phyloP scores from a whole-genome alignment of 2,797 vertebrate genomes.

The Florisuga fusca region DNA sequence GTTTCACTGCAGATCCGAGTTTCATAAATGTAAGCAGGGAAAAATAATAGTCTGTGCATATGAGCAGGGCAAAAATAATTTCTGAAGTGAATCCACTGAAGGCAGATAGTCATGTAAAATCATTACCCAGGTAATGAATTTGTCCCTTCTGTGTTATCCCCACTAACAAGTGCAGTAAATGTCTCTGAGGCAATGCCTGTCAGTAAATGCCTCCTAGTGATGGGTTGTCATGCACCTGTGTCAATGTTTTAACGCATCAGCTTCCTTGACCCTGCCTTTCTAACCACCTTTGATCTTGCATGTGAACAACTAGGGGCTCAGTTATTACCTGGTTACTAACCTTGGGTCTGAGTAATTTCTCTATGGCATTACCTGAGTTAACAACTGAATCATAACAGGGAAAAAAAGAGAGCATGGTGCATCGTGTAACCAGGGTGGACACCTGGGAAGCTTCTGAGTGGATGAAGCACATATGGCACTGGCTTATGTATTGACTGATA shows the following conservation, averaged over 20 bases:
- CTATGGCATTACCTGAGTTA: neutral
- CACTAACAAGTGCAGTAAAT: neutral
- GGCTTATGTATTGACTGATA: neutral
- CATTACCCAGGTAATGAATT: conserved; percentile 14
- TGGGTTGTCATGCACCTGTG: neutral
- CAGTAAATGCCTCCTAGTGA: neutral
- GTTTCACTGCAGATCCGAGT: neutral
- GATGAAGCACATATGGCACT: neutral
- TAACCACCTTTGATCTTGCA: neutral
- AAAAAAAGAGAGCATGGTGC: neutral
- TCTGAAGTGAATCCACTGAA: neutral
- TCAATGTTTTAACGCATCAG: neutral
- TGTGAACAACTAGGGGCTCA: neutral
- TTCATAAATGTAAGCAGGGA: neutral
- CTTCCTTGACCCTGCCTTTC: neutral
- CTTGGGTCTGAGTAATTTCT: neutral
- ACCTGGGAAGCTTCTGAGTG: neutral
- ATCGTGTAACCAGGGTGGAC: neutral
- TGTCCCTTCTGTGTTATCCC: neutral
- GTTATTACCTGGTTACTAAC: conserved; percentile 6
- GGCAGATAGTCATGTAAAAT: neutral
- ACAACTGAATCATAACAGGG: neutral
- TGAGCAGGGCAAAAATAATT: neutral
- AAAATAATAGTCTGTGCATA: neutral
- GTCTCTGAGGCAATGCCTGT: neutral